Conservation (phyloP, 2,888 invertebrate genomes). For the Synanthedon tipuliformis region DNA sequence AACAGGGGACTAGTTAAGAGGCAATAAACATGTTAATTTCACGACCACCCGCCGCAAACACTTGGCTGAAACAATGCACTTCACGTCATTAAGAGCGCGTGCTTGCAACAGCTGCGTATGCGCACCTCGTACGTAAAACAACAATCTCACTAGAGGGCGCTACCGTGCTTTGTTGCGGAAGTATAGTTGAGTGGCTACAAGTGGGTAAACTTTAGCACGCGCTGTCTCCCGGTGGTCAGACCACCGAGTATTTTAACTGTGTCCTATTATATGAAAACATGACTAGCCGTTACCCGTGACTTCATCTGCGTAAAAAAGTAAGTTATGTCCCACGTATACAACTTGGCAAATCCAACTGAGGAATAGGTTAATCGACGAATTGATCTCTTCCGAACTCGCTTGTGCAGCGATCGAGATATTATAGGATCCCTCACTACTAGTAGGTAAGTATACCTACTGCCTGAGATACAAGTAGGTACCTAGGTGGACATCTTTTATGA, state of each 20-base stretch:
- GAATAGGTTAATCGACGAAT: no score
- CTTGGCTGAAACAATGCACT: conserved; percentile 29
- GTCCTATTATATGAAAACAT: no score
- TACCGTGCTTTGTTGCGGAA: conserved; percentile 28
- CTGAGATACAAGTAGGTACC: no score
- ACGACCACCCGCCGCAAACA: conserved; percentile 36
- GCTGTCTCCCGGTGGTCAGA: conserved; percentile 33
- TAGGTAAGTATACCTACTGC: no score
- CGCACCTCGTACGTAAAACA: conserved; percentile 12
- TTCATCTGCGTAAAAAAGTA: no score
- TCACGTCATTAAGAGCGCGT: conserved; percentile 51
- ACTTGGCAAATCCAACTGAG: no score
- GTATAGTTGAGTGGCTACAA: conserved; percentile 24
- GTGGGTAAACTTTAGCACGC: conserved; percentile 46
- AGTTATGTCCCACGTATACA: no score
- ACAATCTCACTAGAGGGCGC: conserved; percentile 14
- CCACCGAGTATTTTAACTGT: conserved; percentile 14
- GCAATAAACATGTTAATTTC: conserved; percentile 46
- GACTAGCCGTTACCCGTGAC: no score
- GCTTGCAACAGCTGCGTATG: conserved; percentile 45
- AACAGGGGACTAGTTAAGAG: conserved; percentile 46
- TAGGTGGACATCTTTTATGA: no score
- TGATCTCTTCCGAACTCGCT: no score
- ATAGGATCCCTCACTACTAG: no score
- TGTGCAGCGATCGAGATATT: no score